Base-by-base conservation (phyloP, 2,797 vertebrate species). In the Hephaestus fuliginosus region DNA sequence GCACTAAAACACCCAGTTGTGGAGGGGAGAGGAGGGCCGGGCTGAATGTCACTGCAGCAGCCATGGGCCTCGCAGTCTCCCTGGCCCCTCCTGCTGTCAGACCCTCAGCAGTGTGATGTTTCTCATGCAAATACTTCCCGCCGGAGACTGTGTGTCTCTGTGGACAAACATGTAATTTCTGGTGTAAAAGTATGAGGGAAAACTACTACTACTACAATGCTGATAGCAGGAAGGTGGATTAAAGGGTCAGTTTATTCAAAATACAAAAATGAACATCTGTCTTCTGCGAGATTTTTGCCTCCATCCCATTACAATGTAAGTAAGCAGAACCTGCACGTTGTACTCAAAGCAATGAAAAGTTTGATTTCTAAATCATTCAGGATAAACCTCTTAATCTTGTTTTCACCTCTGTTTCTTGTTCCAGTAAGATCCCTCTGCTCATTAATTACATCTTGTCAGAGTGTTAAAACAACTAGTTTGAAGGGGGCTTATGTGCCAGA, bases 1-100 rank as follows among this genome's bases (percentile, higher is more conserved):
- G 67, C 77, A 60, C 11, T 57, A 58, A 79, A 86, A 25, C 83
- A 86, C 87, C 88, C 89, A 88, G 65, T 88, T 86, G 87, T 92
- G 78, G 30, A 71, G 78, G 55, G 56, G 82, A 79, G 78, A 46
- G 51, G 81, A 78, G 78, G 78, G 43, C 58, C 36, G 28, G 81
- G 57, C 17, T 85, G 84, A 87, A 90, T 83, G 86, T 90, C 88
- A 85, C 85, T 72, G 82, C 82, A 67, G 76, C 76, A 78, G 76
- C 88, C 56, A 22, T 14, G 0, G 71, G 80, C 70, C 0, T 67
- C 30, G 1, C 77, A 43, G 57, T 36, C 57, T 49, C 70, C 28
- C 58, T 0, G 49, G 62, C 33, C 46, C 41, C 39, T 52, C 56
- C 56, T 49, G 60, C 67, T 62, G 58, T 69, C 10, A 2, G 66